Conservation (phyloP, 2,797 vertebrate genomes). For the Hipposideros larvatus region DNA sequence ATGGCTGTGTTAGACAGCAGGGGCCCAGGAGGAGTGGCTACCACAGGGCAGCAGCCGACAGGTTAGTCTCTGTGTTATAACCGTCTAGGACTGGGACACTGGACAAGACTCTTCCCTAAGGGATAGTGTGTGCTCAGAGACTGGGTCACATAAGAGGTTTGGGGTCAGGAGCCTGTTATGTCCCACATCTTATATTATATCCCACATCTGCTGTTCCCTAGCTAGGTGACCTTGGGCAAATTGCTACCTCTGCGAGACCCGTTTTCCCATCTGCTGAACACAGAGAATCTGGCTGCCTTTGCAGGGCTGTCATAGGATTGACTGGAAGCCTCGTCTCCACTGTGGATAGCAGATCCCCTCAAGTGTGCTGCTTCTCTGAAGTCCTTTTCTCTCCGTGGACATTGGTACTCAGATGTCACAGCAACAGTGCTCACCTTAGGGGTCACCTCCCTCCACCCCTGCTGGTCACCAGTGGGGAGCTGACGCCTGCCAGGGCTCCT, state of each 20-base stretch:
- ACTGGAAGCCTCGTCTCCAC: neutral
- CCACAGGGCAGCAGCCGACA: fast-evolving
- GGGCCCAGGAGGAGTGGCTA: neutral
- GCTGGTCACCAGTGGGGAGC: neutral
- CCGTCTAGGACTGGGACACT: neutral
- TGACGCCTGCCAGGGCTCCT: neutral
- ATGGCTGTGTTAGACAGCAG: neutral
- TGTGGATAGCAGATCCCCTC: neutral
- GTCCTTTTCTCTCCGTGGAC: neutral
- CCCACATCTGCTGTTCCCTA: neutral
- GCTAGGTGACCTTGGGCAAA: neutral
- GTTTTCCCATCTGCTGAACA: neutral
- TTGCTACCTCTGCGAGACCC: neutral
- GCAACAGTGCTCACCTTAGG: fast-evolving
- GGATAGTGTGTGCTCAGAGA: neutral
- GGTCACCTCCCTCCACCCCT: neutral
- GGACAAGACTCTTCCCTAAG: neutral
- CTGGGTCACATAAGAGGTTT: neutral
- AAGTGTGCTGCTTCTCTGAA: neutral
- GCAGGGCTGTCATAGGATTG: neutral
- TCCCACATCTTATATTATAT: no score
- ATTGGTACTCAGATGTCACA: neutral
- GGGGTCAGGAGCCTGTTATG: neutral
- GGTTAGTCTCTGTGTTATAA: neutral
- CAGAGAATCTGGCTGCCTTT: neutral